phyloP scores from a whole-genome alignment of 2,113 vertebrate genomes.

The Nymphicus hollandicus region DNA sequence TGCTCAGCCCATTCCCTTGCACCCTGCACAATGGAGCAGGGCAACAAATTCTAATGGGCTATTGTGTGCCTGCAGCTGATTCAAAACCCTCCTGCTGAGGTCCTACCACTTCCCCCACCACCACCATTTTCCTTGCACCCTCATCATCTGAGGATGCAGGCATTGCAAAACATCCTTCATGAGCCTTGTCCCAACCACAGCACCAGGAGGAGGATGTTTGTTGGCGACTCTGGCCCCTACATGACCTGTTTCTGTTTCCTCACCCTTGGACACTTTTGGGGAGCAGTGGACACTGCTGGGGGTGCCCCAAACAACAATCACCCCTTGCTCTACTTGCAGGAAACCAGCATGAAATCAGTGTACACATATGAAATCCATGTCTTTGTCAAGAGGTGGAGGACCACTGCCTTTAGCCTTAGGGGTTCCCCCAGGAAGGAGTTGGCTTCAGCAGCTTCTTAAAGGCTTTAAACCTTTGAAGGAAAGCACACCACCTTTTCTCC shows the following conservation, averaged over 20 bases:
- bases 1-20: background rate
- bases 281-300: background rate
- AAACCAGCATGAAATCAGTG: background rate
- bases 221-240: background rate
- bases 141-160: background rate
- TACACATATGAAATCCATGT: background rate
- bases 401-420: background rate
- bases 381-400: background rate
- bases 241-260: background rate
- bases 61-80: background rate
- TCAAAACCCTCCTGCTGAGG: background rate
- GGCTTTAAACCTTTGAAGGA: background rate
- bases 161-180: background rate
- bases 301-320: background rate
- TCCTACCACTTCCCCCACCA: background rate
- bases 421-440: background rate
- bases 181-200: background rate
- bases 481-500: background rate
- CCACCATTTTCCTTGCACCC: background rate
- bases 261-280: background rate
- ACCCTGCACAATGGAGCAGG: fast-evolving
- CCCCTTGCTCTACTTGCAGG: background rate
- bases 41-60: background rate
- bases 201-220: background rate
- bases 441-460: background rate